Evolutionary conservation across 2,113 vertebrate genomes (phyloP).

Genomic region (Ptilonorhynchus violaceus): DNA sequence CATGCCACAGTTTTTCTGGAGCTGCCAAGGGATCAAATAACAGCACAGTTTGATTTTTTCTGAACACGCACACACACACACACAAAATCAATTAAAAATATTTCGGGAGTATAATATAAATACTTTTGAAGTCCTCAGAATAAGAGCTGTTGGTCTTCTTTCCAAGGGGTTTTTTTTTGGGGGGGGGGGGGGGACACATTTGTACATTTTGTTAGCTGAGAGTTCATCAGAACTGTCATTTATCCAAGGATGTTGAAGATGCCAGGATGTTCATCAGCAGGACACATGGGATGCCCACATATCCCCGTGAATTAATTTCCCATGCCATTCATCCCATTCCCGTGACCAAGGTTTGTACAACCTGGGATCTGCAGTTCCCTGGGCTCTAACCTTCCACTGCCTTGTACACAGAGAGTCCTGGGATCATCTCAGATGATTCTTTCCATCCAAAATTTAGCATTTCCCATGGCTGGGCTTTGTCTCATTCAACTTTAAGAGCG

Average conservation of each 20-base stretch:
- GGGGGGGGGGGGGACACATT: accelerated
- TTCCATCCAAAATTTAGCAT: not conserved
- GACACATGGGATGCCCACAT: not conserved
- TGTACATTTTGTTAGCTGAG: not conserved
- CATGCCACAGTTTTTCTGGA: not conserved
- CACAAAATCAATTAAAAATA: not conserved
- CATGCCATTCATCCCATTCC: not conserved
- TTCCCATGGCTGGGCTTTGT: not conserved
- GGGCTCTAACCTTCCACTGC: not conserved
- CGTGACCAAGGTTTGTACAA: not conserved
- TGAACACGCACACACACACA: no score
- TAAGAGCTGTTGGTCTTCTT: not conserved
- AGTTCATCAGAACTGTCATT: not conserved
- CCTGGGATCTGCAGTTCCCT: not conserved
- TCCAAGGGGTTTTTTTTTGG: not conserved
- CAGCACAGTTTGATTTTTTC: not conserved
- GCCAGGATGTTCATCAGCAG: not conserved
- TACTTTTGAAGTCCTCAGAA: not conserved
- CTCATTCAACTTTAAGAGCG: not conserved
- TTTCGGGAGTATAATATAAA: not conserved
- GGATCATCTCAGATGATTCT: not conserved
- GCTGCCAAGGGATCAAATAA: not conserved
- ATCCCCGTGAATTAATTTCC: not conserved
- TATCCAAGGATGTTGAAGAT: not conserved
- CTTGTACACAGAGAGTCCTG: not conserved